A percentile compares a stretch with the other conserved stretches of the same genome.
Evolutionary conservation across 2,113 vertebrate genomes (phyloP).

Genomic region (Centropristis striata): DNA sequence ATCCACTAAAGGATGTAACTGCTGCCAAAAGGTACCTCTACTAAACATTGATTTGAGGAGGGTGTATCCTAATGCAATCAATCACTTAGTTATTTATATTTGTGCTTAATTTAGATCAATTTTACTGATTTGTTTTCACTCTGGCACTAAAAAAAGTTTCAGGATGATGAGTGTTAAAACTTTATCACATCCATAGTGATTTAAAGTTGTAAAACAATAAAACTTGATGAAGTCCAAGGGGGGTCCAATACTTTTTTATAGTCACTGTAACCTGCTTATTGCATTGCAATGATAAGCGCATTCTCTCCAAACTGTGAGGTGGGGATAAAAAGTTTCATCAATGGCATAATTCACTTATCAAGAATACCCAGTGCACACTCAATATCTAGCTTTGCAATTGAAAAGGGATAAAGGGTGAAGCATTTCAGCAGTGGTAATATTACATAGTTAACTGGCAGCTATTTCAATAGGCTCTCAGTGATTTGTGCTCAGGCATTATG

Average conservation of each 20-base stretch:
- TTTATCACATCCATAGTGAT: conserved; percentile 12
- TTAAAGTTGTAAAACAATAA: conserved; percentile 32
- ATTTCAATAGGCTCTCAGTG: conserved; percentile 73
- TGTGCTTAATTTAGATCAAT: not conserved
- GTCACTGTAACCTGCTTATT: conserved; percentile 32
- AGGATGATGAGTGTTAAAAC: not conserved
- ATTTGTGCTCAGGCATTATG: conserved; percentile 73
- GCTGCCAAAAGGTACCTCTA: not conserved
- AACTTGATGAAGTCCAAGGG: not conserved
- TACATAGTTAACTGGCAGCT: conserved; percentile 70
- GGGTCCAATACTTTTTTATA: not conserved
- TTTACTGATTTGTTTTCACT: not conserved
- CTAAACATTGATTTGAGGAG: not conserved
- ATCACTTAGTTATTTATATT: not conserved
- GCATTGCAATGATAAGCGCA: conserved; percentile 26
- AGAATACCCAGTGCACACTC: conserved; percentile 57
- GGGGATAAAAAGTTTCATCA: conserved; percentile 65
- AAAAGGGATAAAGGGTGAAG: conserved; percentile 67
- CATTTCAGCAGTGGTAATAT: conserved; percentile 69
- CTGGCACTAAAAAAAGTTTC: conserved; percentile 14
- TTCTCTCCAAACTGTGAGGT: conserved; percentile 29
- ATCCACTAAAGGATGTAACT: not conserved
- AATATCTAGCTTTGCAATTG: conserved; percentile 65
- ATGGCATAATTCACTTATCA: conserved; percentile 71
- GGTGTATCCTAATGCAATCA: not conserved